Evolutionary conservation across 2,888 invertebrate genomes (phyloP).

Genomic region (Sussaba pulchella): DNA sequence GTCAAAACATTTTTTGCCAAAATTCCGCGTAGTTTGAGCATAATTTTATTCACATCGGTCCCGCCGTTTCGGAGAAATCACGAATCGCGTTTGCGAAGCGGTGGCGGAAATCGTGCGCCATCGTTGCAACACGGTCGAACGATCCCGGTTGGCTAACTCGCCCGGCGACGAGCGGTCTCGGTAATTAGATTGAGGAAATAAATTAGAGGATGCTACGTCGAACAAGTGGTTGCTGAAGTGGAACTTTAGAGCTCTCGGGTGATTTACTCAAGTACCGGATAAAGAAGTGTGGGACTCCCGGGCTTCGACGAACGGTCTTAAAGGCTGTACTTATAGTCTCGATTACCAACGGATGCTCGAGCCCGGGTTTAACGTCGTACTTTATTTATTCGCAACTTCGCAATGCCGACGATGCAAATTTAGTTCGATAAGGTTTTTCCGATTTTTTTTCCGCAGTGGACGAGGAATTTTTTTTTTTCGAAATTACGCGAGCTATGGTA

Average conservation of each 20-base stretch:
- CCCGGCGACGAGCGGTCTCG: slow-evolving; percentile 15
- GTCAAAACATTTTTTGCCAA: too few species aligned
- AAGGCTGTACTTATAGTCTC: slow-evolving; percentile 1
- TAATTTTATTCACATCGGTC: too few species aligned
- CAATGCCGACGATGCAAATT: not conserved
- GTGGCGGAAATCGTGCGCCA: not conserved
- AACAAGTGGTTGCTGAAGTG: slow-evolving; percentile 12
- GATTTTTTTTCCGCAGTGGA: too few species aligned
- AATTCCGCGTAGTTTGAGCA: too few species aligned
- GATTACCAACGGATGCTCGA: slow-evolving; percentile 4
- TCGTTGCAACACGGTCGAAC: slow-evolving; percentile 1
- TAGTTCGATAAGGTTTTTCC: too few species aligned
- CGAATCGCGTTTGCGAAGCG: not conserved
- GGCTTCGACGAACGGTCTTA: not conserved
- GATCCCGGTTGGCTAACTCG: slow-evolving; percentile 2
- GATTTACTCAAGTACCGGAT: slow-evolving; percentile 34
- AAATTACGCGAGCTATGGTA: too few species aligned
- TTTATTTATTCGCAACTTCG: not conserved
- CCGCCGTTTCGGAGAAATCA: too few species aligned
- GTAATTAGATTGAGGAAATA: slow-evolving; percentile 38
- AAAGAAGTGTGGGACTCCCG: slow-evolving; percentile 23
- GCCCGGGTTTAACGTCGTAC: not conserved
- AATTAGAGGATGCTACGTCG: slow-evolving; percentile 38
- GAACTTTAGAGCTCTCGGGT: slow-evolving; percentile 17
- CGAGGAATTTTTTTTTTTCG: too few species aligned